phyloP scores from a whole-genome alignment of 2,113 vertebrate genomes.

The Eretmodus cyanostictus region DNA sequence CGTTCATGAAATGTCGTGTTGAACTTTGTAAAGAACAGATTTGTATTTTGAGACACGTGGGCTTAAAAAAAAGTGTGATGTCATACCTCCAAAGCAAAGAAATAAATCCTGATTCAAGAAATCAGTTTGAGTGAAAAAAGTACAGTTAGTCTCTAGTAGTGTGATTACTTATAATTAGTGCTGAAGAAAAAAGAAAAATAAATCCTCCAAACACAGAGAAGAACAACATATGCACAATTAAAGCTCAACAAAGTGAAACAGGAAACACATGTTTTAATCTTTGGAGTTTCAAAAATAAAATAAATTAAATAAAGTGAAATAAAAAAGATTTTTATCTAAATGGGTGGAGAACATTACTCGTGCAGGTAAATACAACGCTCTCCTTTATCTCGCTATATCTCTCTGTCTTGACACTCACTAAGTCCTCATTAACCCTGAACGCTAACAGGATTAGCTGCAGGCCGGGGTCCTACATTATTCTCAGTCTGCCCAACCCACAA shows the following conservation, averaged over 20 bases:
- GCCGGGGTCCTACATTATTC: not conserved
- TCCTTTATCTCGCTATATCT: not conserved
- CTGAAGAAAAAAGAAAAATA: not conserved
- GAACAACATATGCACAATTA: not conserved
- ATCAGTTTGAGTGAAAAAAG: not conserved
- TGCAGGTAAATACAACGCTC: not conserved
- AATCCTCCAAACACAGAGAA: not conserved
- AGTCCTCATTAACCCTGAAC: slow-evolving; percentile 55
- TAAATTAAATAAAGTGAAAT: not conserved
- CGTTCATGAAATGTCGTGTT: not conserved
- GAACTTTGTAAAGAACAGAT: not conserved
- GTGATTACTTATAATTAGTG: not conserved
- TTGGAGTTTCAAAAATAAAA: not conserved
- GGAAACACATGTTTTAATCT: not conserved
- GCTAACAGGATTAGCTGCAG: slow-evolving; percentile 52
- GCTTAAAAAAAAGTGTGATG: not conserved
- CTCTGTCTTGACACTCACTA: slow-evolving; percentile 15
- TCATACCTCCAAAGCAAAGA: not conserved
- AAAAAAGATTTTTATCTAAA: not conserved
- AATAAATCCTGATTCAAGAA: not conserved
- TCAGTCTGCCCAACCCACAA: not conserved
- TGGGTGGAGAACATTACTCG: not conserved
- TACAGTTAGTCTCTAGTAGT: accelerated
- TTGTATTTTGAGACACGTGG: not conserved
- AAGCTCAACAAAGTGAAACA: accelerated